Evolutionary conservation across 2,797 vertebrate genomes (phyloP), one percentile per base, ranked within the genome.

Genomic region (Gallinago solitaria): DNA sequence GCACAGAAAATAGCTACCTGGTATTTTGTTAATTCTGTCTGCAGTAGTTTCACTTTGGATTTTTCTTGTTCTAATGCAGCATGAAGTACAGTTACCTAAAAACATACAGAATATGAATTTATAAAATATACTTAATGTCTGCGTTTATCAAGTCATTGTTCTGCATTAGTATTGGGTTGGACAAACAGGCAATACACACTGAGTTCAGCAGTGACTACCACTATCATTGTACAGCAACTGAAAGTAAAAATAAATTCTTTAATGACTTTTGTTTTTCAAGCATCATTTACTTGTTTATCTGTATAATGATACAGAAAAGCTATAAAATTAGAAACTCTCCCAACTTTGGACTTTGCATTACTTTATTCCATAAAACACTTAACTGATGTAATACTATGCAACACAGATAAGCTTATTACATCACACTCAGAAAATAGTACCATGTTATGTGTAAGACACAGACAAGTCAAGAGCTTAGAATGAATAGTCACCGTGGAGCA

Each of bases 1-100:
- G n/a, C 14, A 71, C 47, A 94, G 15, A 51, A 78, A 68, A 75
- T 87, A 87, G 73, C 69, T 98, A 98, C 98, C 98, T 98, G 98
- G 39, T 99, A 99, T 98, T 99, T 99, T 23, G 98, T 98, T 97
- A 99, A 98, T 78, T 99, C 99, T 82, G 98, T 98, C 96, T 99
- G 99, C 87, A 99, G 97, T 70, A 98, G 97, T 97, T 99, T 99
- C 75, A 99, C 98, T 98, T 99, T 99, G 79, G 99, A 99, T 96
- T 98, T 97, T 98, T 99, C 99, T 98, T 99, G 99, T 97, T 99
- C 99, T 87, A 99, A 98, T 57, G 99, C 98, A 76, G 97, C 98
- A 76, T 99, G 99, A 97, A 99, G 98, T 97, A 98, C 96, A 79
- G 98, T 97, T 95, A 99, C 99, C 99, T 99, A 88, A 78, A 97